These are phyloP conservation scores for Asteroscopus sphinx DNA, from an alignment of 2,888 invertebrate genomes.

Conservation along the genomic window DNA sequence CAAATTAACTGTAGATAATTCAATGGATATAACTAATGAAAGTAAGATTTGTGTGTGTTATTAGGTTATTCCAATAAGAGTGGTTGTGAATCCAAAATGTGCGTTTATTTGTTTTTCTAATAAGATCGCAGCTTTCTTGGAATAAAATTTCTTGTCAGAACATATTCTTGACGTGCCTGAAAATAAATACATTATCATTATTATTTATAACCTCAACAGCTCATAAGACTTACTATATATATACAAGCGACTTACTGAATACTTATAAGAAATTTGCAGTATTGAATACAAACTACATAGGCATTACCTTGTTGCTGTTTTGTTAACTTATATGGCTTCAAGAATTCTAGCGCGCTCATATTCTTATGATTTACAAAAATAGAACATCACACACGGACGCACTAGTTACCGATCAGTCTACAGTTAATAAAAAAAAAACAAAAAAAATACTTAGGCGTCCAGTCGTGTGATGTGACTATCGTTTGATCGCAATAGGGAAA, in stretches of 20 bases:
- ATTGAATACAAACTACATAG: conserved; percentile 23
- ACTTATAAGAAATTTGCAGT: conserved; percentile 16
- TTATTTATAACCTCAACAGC: conserved; percentile 12
- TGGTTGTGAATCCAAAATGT: not conserved
- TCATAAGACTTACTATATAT: too few relatives aligned
- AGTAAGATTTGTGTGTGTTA: not conserved
- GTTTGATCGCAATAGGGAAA: conserved; percentile 50
- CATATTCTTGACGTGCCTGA: conserved; percentile 29
- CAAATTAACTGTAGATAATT: conserved; percentile 22
- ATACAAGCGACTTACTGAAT: conserved; percentile 13
- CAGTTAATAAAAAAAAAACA: conserved; percentile 26
- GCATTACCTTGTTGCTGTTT: conserved; percentile 27
- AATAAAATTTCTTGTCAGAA: conserved; percentile 5
- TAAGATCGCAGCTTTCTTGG: conserved; percentile 10
- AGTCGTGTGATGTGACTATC: conserved; percentile 40
- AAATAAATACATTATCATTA: conserved; percentile 21
- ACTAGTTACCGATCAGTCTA: conserved; percentile 19
- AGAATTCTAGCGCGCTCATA: conserved; percentile 18
- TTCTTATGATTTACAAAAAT: conserved; percentile 37
- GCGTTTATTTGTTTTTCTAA: conserved; percentile 1
- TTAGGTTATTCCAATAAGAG: not conserved
- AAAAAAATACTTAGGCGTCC: conserved; percentile 27
- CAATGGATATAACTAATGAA: conserved; percentile 3
- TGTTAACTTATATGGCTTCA: conserved; percentile 45
- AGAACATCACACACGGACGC: conserved; percentile 14